These are phyloP conservation scores for Percina caprodes DNA, from an alignment of 2,113 vertebrate species.

Conservation along the genomic window DNA sequence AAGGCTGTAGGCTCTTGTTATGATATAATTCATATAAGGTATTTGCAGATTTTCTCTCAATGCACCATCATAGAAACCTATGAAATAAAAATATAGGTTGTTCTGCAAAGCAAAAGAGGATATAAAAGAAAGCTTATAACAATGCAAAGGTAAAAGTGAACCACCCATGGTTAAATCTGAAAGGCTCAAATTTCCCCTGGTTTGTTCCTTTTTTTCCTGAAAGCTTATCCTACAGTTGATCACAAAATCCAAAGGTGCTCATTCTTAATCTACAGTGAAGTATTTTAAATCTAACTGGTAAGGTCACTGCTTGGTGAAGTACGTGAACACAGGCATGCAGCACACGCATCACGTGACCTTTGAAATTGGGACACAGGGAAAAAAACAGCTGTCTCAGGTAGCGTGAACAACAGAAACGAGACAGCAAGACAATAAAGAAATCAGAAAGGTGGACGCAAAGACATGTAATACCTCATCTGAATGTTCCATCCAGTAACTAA, in stretches of 20 bases:
- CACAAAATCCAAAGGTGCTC: neutral
- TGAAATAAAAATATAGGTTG: neutral
- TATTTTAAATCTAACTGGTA: neutral
- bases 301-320: neutral
- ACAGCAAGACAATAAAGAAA: slow-evolving; percentile 9
- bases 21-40: neutral
- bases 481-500: slow-evolving; percentile 24
- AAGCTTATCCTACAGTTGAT: neutral
- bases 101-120: neutral
- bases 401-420: slow-evolving; percentile 50
- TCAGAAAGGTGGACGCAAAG: slow-evolving; percentile 25
- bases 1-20: neutral
- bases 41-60: neutral
- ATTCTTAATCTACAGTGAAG: neutral
- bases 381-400: slow-evolving; percentile 58
- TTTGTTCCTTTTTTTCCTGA: neutral
- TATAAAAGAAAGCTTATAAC: neutral
- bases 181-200: neutral
- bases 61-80: neutral
- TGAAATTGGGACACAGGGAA: slow-evolving; percentile 45
- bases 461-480: slow-evolving; percentile 39
- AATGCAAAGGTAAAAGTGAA: neutral
- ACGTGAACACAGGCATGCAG: neutral
- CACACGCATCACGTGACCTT: slow-evolving; percentile 41
- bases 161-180: neutral